phyloP scores from a whole-genome alignment of 92 coral and sea anemone species.

The Phenganax subtilis region DNA sequence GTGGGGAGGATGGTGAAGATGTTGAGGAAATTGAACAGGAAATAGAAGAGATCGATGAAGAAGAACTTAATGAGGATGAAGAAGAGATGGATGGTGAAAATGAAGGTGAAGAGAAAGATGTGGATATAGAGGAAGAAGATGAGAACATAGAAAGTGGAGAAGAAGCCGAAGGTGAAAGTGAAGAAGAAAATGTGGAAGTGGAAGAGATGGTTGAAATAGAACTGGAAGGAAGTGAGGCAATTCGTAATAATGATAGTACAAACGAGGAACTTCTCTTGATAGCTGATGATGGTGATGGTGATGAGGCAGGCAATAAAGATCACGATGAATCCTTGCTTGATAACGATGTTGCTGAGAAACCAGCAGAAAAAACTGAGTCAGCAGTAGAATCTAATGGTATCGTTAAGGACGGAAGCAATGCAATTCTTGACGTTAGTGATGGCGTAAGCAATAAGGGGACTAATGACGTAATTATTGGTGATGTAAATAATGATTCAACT shows the following conservation, averaged over 20 bases:
- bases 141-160: not conserved
- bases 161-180: not conserved
- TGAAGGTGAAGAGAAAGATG: not conserved
- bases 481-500: not conserved
- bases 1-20: not conserved
- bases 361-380: not conserved
- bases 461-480: not conserved
- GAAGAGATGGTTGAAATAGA: slow-evolving; percentile 23
- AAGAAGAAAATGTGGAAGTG: slow-evolving; percentile 24
- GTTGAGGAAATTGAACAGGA: slow-evolving; percentile 2
- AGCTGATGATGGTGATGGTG: not conserved
- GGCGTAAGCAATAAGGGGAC: not conserved
- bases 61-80: not conserved
- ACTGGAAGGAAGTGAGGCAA: not conserved
- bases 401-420: not conserved
- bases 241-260: not conserved
- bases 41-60: not conserved
- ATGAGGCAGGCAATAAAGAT: not conserved
- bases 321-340: slow-evolving; percentile 13
- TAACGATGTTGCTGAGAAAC: not conserved
- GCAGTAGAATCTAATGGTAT: not conserved
- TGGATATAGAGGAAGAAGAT: not conserved
- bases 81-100: not conserved
- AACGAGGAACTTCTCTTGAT: not conserved
- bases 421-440: not conserved